These are phyloP conservation scores for Octopus sinensis DNA, from an alignment of 1,140 invertebrate species.

Conservation along the genomic window DNA sequence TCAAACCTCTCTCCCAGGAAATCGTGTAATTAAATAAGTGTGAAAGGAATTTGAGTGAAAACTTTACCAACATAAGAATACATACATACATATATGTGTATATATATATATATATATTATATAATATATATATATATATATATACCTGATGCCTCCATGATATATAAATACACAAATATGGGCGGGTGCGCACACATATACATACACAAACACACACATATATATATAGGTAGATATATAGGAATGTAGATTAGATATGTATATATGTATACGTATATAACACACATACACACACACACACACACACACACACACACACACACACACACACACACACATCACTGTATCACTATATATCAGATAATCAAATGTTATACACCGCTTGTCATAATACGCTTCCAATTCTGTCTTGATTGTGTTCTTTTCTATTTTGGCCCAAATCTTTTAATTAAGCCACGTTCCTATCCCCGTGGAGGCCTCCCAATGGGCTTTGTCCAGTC, in stretches of 20 bases:
- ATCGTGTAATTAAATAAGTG: too few relatives aligned
- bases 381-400: too few relatives aligned
- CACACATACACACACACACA: slow-evolving; percentile 4
- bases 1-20: too few relatives aligned
- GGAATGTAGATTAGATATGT: not conserved
- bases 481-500: too few relatives aligned
- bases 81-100: not conserved
- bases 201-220: not conserved
- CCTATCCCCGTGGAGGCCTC: too few relatives aligned
- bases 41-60: too few relatives aligned
- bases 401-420: too few relatives aligned
- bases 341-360: not conserved
- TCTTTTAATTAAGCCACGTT: too few relatives aligned
- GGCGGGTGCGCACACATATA: not conserved
- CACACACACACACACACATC: not conserved
- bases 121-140: not conserved
- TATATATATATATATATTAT: not conserved
- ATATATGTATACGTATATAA: not conserved
- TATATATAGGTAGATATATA: not conserved
- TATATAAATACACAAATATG: not conserved
- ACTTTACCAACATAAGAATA: not conserved
- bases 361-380: too few relatives aligned
- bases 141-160: not conserved
- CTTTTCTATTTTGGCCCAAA: too few relatives aligned
- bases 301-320: not conserved